Conservation (phyloP, 2,797 vertebrate species). For the Florisuga fusca region DNA sequence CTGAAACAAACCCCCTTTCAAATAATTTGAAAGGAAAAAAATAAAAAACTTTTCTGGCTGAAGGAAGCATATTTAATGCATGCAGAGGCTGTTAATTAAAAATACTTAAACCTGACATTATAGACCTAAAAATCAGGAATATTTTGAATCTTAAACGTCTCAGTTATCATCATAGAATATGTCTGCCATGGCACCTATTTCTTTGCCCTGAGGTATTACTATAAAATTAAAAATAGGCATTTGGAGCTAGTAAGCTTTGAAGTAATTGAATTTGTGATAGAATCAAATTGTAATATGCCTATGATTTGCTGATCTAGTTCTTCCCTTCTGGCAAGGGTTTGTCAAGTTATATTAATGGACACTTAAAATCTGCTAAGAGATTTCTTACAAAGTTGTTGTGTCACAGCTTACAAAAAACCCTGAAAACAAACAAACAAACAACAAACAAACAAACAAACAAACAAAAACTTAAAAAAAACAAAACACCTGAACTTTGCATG, state of each 20-base stretch:
- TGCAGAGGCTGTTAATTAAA: conserved; percentile 72
- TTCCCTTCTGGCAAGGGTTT: conserved; percentile 49
- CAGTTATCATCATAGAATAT: conserved; percentile 45
- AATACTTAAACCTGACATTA: conserved; percentile 56
- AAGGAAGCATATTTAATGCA: conserved; percentile 52
- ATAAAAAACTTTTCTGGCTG: conserved; percentile 24
- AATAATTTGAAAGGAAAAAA: conserved; percentile 30
- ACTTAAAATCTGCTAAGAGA: neutral
- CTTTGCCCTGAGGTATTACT: conserved; percentile 32
- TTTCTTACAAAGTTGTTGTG: neutral
- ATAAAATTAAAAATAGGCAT: conserved; percentile 65
- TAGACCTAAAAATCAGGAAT: conserved; percentile 14
- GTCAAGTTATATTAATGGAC: conserved; percentile 41
- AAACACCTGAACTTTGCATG: neutral
- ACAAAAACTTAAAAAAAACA: neutral
- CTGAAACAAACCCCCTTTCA: conserved; percentile 46
- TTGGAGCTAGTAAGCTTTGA: conserved; percentile 58
- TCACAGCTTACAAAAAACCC: neutral
- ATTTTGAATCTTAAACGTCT: conserved; percentile 57
- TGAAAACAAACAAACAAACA: too few species aligned
- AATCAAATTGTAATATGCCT: conserved; percentile 43
- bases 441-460: too few species aligned
- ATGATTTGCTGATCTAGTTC: conserved; percentile 45
- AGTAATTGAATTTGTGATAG: conserved; percentile 48
- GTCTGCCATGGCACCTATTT: conserved; percentile 1